Evolutionary conservation across 2,797 vertebrate species (phyloP).

Genomic region (Bothrops alternatus): DNA sequence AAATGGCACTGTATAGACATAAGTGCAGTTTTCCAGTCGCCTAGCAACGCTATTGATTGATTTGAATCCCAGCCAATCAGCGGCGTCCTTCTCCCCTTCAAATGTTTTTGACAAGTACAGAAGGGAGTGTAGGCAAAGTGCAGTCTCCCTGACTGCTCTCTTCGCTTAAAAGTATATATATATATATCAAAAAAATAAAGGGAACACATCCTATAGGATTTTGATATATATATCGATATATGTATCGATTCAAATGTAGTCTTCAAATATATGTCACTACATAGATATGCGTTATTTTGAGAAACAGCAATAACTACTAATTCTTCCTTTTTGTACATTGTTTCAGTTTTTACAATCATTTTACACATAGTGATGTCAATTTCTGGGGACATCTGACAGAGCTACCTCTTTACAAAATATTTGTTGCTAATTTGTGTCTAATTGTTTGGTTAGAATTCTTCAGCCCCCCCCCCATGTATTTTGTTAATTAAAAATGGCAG

Average conservation of each 20-base stretch:
- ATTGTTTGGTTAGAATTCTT: not conserved
- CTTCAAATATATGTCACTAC: not conserved
- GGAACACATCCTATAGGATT: too few relatives aligned
- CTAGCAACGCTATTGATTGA: conserved; percentile 69
- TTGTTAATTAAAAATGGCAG: conserved; percentile 22
- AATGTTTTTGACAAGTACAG: conserved; percentile 68
- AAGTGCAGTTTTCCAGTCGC: conserved; percentile 67
- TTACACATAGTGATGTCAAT: conserved; percentile 20
- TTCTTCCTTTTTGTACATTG: not conserved
- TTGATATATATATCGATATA: too few relatives aligned
- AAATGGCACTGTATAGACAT: conserved; percentile 54
- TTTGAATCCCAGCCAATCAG: conserved; percentile 58
- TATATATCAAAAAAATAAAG: not conserved
- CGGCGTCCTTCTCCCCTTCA: conserved; percentile 46
- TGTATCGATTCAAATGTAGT: not conserved
- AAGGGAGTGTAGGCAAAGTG: conserved; percentile 38
- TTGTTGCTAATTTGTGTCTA: conserved; percentile 14
- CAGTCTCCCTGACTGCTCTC: not conserved
- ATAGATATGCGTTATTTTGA: conserved; percentile 36
- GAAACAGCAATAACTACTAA: not conserved
- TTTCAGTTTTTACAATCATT: conserved; percentile 10
- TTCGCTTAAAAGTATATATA: conserved; percentile 13
- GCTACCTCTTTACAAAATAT: conserved; percentile 37
- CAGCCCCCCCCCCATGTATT: conserved; percentile 24
- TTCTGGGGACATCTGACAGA: not conserved